A percentile compares a stretch with the other conserved stretches of the same genome.
These are phyloP conservation scores for Nymphalis urticae DNA, from an alignment of 2,888 invertebrate genomes.

Conservation along the genomic window DNA sequence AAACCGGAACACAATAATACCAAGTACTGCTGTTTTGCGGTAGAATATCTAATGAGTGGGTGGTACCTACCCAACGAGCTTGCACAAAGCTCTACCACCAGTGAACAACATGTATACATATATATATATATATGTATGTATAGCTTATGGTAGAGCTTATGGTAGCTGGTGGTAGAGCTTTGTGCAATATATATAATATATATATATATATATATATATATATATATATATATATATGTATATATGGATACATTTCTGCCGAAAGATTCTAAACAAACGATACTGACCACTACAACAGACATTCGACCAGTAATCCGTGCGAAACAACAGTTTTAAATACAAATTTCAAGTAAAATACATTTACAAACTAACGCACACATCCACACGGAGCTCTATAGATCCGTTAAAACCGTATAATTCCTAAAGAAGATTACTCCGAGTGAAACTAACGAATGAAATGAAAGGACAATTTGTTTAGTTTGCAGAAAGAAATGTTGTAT, in stretches of 20 bases:
- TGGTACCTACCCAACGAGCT: too few relatives aligned
- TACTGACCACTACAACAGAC: neutral
- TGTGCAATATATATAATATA: too few relatives aligned
- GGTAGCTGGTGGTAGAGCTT: too few relatives aligned
- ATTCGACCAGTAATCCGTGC: neutral
- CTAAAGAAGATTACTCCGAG: conserved; percentile 20
- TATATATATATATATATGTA: too few relatives aligned
- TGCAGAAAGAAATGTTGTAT: conserved; percentile 17
- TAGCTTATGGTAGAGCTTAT: too few relatives aligned
- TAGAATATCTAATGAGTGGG: too few relatives aligned
- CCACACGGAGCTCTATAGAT: neutral
- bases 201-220: too few relatives aligned
- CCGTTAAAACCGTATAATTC: conserved; percentile 23
- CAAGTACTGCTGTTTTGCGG: too few relatives aligned
- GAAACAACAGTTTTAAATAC: conserved; percentile 2
- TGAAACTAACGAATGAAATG: conserved; percentile 11
- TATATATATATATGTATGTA: too few relatives aligned
- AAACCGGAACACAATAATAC: too few relatives aligned
- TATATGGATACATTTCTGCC: neutral
- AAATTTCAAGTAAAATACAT: neutral
- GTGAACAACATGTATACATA: too few relatives aligned
- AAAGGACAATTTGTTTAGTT: conserved; percentile 23
- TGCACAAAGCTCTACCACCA: too few relatives aligned
- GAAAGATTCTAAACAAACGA: neutral
- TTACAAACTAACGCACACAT: conserved; percentile 9